Evolutionary conservation across 37 sponge, comb jelly and placozoan species (phyloP), one percentile per base, ranked within the genome.

Genomic region (Aplysina aerophoba): DNA sequence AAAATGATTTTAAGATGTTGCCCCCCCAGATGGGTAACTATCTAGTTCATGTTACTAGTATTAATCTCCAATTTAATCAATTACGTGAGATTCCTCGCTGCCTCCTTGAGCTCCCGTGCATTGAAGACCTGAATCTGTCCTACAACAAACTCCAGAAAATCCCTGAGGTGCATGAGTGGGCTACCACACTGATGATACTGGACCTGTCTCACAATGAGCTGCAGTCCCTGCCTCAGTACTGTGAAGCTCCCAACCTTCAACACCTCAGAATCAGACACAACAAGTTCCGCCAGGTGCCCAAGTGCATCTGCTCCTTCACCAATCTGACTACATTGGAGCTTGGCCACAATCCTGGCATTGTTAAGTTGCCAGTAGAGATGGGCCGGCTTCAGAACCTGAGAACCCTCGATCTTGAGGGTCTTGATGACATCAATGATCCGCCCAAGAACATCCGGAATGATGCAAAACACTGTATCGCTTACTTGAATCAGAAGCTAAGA

Each of bases 361-460:
- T 85, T 17, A 59, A 81, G 4, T 81, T 95, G 21, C 96, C 96
- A 17, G 83, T 88, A 11, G 91, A 93, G 22, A 91, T 95, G 91
- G 96, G 96, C 13, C 38, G 96, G 40, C 87, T 95, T 13, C 58
- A 28, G 54, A 84, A 85, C 19, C 89, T 95, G 15, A 64, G 56
- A 6, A 59, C 85, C 0, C 89, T 95, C 37, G 21, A 75, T 41
- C 82, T 89, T 12, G 87, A 72, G 0, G 87, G 85, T 12, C 81
- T 93, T 5, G 88, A 94, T 63, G 91, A 92, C 28, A 91, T 95
- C 83, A 88, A 83, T 71, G 93, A 95, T 67, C 96, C 96, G 40
- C 91, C 91, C 17, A 79, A 68, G 39, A 90, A 86, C 27, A 21
- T 90, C 30, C 89, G 86, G 81, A 41, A 27, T 25, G 84, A 84